Evolutionary conservation across 2,888 invertebrate genomes (phyloP).

Genomic region (Tromatobia lineatoria): DNA sequence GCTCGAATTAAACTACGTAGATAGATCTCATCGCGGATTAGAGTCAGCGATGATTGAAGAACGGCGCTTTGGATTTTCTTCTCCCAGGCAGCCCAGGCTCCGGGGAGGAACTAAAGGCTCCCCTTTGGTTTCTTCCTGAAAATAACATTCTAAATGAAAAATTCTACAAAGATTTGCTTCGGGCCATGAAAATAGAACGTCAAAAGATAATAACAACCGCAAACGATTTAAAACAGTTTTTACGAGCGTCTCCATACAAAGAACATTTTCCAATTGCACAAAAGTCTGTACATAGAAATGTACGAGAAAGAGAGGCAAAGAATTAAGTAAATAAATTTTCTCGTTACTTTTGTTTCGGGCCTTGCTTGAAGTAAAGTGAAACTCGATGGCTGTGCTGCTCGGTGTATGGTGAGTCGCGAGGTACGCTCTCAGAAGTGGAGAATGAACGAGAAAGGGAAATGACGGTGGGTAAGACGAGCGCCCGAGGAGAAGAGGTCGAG

Average conservation of each 20-base stretch:
- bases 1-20: conserved; percentile 52
- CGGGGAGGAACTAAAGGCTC: too few species aligned
- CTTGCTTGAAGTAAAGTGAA: conserved; percentile 59
- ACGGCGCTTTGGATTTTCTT: neutral
- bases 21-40: conserved; percentile 52
- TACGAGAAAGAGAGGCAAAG: conserved; percentile 59
- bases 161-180: neutral
- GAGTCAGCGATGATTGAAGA: conserved; percentile 31
- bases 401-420: conserved; percentile 28
- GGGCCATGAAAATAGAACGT: neutral
- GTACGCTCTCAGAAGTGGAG: conserved; percentile 41
- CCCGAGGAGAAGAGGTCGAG: conserved; percentile 64
- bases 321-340: conserved; percentile 63
- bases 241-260: conserved; percentile 16
- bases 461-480: conserved; percentile 60
- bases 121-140: neutral
- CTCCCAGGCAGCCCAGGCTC: too few species aligned
- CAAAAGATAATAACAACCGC: conserved; percentile 21
- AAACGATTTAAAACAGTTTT: conserved; percentile 37
- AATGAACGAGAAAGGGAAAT: conserved; percentile 55
- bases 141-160: conserved; percentile 30
- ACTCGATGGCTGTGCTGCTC: conserved; percentile 60
- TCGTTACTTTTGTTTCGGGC: conserved; percentile 64
- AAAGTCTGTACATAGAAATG: conserved; percentile 21
- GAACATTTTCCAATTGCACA: neutral